These are phyloP conservation scores for Onychorhynchus coronatus DNA, from an alignment of 2,113 vertebrate species.

Conservation along the genomic window DNA sequence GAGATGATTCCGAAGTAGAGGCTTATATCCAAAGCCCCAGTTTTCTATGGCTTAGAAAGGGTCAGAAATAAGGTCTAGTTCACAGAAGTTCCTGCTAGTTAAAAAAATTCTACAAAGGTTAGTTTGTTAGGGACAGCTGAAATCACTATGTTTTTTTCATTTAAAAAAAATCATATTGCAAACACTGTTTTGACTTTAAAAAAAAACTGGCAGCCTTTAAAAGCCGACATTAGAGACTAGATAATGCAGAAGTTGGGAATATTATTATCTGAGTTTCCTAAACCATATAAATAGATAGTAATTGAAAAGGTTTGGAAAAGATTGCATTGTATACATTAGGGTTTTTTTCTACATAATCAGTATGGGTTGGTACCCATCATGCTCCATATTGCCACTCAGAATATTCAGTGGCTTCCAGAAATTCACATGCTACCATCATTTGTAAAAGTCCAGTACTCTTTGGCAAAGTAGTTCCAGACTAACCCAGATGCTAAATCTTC, in stretches of 20 bases:
- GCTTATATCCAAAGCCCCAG: neutral
- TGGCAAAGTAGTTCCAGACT: neutral
- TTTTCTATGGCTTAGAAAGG: neutral
- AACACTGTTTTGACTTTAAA: neutral
- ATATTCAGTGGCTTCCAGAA: neutral
- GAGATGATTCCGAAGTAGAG: neutral
- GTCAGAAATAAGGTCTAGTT: conserved; percentile 5
- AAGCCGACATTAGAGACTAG: neutral
- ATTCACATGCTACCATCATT: neutral
- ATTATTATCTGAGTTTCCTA: neutral
- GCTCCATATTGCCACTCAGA: neutral
- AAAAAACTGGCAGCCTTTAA: neutral
- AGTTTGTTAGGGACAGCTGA: neutral
- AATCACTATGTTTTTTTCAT: neutral
- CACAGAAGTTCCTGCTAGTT: neutral
- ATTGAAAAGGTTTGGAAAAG: neutral
- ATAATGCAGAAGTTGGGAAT: neutral
- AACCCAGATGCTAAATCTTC: neutral
- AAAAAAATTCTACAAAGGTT: neutral
- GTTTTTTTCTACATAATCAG: neutral
- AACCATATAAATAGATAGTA: neutral
- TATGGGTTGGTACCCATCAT: neutral
- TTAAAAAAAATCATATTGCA: neutral
- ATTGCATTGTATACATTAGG: neutral
- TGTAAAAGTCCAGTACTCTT: neutral